Conservation (phyloP, 2,888 invertebrate genomes). For the Callimorpha dominula region DNA sequence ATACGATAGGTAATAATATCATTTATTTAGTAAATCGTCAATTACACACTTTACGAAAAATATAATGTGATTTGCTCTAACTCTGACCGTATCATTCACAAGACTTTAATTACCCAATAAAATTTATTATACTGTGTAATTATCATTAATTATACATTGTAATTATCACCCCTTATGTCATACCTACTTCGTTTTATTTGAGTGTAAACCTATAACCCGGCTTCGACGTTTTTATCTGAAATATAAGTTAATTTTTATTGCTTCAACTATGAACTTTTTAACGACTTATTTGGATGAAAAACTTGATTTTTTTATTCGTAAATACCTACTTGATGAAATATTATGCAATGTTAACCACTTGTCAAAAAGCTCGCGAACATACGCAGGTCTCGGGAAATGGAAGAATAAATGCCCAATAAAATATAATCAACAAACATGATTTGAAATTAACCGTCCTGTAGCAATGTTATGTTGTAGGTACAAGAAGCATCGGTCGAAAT, state of each 20-base stretch:
- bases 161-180: conserved; percentile 1
- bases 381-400: background rate
- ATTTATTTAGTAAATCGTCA: background rate
- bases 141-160: background rate
- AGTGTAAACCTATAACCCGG: conserved; percentile 24
- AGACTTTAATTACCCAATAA: background rate
- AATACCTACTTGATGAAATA: conserved; percentile 1
- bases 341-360: conserved; percentile 9
- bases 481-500: too few relatives aligned
- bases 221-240: conserved; percentile 36
- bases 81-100: background rate
- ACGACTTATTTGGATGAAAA: conserved; percentile 8
- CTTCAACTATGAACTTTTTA: conserved; percentile 38
- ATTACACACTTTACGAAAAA: background rate
- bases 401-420: background rate
- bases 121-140: background rate
- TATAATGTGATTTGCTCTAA: background rate
- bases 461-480: too few relatives aligned
- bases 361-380: background rate
- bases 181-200: background rate
- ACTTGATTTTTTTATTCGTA: background rate
- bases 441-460: too few relatives aligned
- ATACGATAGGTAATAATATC: background rate
- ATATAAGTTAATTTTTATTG: conserved; percentile 36
- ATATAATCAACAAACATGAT: background rate